Conservation (phyloP, 2,113 vertebrate genomes). For the Propithecus coquereli region DNA sequence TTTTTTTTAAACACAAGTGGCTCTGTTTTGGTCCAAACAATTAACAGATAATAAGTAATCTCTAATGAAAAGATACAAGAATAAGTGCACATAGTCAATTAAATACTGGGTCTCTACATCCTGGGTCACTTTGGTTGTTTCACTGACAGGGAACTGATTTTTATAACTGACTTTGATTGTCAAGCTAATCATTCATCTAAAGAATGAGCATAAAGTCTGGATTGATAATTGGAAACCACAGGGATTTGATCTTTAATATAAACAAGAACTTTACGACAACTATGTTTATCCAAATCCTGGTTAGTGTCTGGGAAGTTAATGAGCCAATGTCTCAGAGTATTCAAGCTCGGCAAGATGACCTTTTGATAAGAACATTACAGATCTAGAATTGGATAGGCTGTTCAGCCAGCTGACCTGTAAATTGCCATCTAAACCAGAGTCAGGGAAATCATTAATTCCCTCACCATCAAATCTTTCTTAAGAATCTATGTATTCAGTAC, state of each 20-base stretch:
- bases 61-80: neutral
- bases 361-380: neutral
- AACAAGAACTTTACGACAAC: neutral
- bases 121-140: neutral
- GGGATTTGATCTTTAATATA: neutral
- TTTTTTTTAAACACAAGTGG: too few relatives aligned
- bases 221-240: neutral
- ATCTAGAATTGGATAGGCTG: neutral
- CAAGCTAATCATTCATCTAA: constrained; percentile 17
- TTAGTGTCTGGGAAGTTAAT: neutral
- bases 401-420: neutral
- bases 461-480: neutral
- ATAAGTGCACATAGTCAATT: neutral
- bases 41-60: neutral
- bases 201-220: neutral
- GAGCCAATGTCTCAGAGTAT: neutral
- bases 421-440: neutral
- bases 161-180: neutral
- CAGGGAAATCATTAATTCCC: neutral
- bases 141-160: neutral
- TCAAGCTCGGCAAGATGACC: neutral
- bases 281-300: neutral
- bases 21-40: neutral
- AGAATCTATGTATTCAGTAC: neutral
- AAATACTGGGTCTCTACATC: neutral